phyloP scores from a whole-genome alignment of 2,888 invertebrate genomes.

The Sympetrum striolatum region DNA sequence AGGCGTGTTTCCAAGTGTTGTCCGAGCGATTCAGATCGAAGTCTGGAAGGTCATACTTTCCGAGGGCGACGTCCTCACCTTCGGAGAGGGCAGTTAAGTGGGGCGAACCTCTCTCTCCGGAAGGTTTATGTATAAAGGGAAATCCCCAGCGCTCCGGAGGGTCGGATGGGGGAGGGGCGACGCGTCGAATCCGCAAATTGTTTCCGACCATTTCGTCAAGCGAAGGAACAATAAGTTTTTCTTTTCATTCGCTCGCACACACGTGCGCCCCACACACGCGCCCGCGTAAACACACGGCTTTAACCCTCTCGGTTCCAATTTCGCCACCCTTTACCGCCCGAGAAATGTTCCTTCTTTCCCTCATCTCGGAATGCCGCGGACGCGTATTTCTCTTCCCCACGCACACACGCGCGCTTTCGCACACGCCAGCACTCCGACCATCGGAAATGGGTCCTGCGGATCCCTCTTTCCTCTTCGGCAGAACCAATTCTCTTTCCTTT shows the following conservation, averaged over 20 bases:
- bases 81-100: not conserved
- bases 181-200: constrained; percentile 23
- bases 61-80: not conserved
- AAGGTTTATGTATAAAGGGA: constrained; percentile 1
- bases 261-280: not conserved
- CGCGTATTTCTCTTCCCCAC: not conserved
- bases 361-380: not conserved
- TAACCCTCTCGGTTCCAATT: not conserved
- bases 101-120: not conserved
- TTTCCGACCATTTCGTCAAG: constrained; percentile 20
- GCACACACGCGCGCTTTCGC: not conserved
- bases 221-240: not conserved
- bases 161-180: not conserved
- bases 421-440: not conserved
- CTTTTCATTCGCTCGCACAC: not conserved
- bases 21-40: not conserved
- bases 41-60: not conserved
- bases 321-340: not conserved
- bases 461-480: not conserved
- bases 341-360: not conserved
- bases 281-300: not conserved
- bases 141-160: not conserved
- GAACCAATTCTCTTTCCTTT: not conserved
- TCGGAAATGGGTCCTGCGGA: not conserved
- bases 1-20: not conserved